Evolutionary conservation across 2,888 invertebrate species (phyloP), one percentile per base, ranked within the genome.

Genomic region (Hyalella azteca): DNA sequence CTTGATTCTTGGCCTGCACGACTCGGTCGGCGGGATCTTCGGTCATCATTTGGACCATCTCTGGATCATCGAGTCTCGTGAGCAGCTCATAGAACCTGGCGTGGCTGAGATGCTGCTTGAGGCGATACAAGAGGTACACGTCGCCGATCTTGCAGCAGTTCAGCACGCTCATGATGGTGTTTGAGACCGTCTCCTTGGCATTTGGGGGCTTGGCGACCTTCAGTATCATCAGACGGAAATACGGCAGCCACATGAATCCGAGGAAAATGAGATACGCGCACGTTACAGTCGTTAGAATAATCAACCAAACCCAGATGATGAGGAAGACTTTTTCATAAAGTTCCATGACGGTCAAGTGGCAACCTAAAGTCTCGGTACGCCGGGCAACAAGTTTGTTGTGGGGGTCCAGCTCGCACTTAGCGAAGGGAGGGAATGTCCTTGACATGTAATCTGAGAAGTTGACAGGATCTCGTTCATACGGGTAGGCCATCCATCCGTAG

Each of bases 161-260:
- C 5, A 84, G 79, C 3, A 84, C 84, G 36, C 81, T 79, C 22
- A 84, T 78, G 45, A 84, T 81, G 22, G 84, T 84, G 60, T 82
- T 78, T 29, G 81, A 81, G 49, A 84, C 84, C 15, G 81, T 84
- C 59, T 82, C 81, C 77, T 81, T 84, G 45, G 84, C 84, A 78
- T 78, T 84, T 76, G 80, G 78, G n/a, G 84, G 84, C 82, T 84
- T 84, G 75, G 84, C 84, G 11, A 84, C 82, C 73, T 73, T 79
- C 32, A 84, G 81, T 50, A 84, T 84, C 81, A 84, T 77, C 19
- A 84, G 79, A 19, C 84, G 81, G 79, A 84, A 84, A 77, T 84
- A 84, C 11, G 84, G 84, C 19, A 84, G 81, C 82, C 84, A 84
- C 84, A 84, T 84, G 81, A 84, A 84, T 41, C 84, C 84, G 29